Evolutionary conservation across 1,140 invertebrate genomes (phyloP).

Genomic region (Microplitis mediator): DNA sequence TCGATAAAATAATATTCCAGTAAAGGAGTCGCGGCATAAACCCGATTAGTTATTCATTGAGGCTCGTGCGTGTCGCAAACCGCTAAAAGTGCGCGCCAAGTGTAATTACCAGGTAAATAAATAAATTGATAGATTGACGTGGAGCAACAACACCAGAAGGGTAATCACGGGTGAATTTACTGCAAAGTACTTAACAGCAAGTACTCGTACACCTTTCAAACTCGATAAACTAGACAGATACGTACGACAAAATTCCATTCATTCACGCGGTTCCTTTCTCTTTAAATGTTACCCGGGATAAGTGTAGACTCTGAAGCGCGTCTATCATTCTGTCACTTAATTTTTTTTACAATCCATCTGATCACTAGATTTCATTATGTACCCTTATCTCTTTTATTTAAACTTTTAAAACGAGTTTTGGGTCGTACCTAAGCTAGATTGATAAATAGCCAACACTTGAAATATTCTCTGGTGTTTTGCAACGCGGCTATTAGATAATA

Average conservation of each 20-base stretch:
- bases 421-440: no score
- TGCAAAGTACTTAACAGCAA: background rate
- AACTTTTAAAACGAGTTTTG: no score
- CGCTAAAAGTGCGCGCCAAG: conserved; percentile 1
- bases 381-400: no score
- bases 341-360: background rate
- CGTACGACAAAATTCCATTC: conserved; percentile 32
- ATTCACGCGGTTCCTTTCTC: conserved; percentile 36
- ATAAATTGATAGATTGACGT: background rate
- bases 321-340: background rate
- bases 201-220: conserved; percentile 12
- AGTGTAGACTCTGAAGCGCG: background rate
- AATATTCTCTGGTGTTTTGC: no score
- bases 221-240: conserved; percentile 25
- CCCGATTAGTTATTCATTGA: background rate
- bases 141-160: background rate
- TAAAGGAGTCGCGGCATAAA: no score
- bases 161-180: background rate
- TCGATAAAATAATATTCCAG: no score
- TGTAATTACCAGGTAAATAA: conserved; percentile 15
- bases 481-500: no score
- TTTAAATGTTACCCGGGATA: conserved; percentile 25
- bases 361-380: background rate
- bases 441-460: no score
- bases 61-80: background rate